Evolutionary conservation across 2,888 invertebrate species (phyloP).

Genomic region (Darwinula stevensoni): DNA sequence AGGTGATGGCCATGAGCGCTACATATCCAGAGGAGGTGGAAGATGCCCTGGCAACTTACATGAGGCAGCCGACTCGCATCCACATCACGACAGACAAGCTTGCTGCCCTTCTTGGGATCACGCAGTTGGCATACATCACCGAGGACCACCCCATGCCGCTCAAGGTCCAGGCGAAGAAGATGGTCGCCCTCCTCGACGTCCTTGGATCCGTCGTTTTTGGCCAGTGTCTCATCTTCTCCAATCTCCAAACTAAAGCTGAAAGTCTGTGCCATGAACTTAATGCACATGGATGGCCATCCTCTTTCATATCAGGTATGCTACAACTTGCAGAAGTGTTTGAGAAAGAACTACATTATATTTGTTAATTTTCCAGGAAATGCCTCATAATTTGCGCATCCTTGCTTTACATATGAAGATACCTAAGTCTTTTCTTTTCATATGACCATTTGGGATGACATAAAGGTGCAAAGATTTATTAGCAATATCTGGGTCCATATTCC

Average conservation of each 20-base stretch:
- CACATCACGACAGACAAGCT: constrained; percentile 33
- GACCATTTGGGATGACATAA: too few relatives aligned
- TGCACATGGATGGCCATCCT: constrained; percentile 41
- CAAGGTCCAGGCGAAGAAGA: constrained; percentile 20
- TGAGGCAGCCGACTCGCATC: constrained; percentile 43
- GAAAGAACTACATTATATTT: too few relatives aligned
- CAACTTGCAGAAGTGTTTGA: too few relatives aligned
- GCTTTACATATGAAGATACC: too few relatives aligned
- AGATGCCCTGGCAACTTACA: constrained; percentile 34
- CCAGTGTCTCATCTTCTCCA: constrained; percentile 73
- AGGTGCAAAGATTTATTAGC: too few relatives aligned
- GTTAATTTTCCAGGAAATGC: too few relatives aligned
- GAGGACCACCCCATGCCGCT: constrained; percentile 15
- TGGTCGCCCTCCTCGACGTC: constrained; percentile 30
- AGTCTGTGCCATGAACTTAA: constrained; percentile 39
- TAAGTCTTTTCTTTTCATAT: too few relatives aligned
- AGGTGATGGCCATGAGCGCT: constrained; percentile 73
- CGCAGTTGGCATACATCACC: constrained; percentile 32
- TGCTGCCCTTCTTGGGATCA: constrained; percentile 46
- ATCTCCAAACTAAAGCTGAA: constrained; percentile 53
- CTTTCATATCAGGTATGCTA: constrained; percentile 44
- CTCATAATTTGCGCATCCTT: too few relatives aligned
- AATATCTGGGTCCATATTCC: too few relatives aligned
- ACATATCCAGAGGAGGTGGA: constrained; percentile 54
- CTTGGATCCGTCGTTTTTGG: constrained; percentile 42